Percentiles rank a stretch among this genome's conserved stretches.
phyloP scores from a whole-genome alignment of 2,888 invertebrate species.

The Tetanocera ferruginea region DNA sequence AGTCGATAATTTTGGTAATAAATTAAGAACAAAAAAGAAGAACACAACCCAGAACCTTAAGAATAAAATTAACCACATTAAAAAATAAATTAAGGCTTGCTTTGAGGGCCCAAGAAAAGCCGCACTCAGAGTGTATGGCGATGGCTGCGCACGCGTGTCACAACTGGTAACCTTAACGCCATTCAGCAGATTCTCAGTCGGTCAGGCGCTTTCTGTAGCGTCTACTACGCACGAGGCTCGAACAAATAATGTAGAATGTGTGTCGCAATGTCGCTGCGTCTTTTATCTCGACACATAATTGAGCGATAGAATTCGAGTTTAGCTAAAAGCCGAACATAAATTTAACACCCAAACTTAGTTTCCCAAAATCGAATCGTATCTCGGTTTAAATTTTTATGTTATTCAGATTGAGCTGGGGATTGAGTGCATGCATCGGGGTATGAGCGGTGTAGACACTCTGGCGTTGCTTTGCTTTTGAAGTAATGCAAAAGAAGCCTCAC shows the following conservation, averaged over 20 bases:
- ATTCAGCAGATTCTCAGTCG: background rate
- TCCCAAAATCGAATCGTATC: background rate
- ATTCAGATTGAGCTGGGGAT: background rate
- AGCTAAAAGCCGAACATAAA: conserved; percentile 66
- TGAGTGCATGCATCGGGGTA: background rate
- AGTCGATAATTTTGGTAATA: conserved; percentile 66
- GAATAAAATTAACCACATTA: background rate
- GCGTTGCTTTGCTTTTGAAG: conserved; percentile 4
- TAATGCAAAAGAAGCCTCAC: background rate
- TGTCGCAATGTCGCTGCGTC: conserved; percentile 33
- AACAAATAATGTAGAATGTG: background rate
- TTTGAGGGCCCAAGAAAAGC: background rate
- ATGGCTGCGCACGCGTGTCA: conserved; percentile 25
- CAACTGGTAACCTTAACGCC: conserved; percentile 21
- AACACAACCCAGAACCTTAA: background rate
- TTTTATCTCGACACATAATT: conserved; percentile 67
- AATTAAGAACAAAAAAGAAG: conserved; percentile 49
- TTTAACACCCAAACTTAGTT: conserved; percentile 58
- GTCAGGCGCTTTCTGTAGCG: too few species aligned
- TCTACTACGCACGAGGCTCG: background rate
- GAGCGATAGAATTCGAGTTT: conserved; percentile 68
- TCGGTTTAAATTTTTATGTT: background rate
- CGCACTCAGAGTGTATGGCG: background rate
- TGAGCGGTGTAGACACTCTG: conserved; percentile 4
- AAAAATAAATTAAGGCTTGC: background rate